Base-by-base conservation (phyloP, 2,888 invertebrate genomes). In the Caenorhabditis auriculariae region DNA sequence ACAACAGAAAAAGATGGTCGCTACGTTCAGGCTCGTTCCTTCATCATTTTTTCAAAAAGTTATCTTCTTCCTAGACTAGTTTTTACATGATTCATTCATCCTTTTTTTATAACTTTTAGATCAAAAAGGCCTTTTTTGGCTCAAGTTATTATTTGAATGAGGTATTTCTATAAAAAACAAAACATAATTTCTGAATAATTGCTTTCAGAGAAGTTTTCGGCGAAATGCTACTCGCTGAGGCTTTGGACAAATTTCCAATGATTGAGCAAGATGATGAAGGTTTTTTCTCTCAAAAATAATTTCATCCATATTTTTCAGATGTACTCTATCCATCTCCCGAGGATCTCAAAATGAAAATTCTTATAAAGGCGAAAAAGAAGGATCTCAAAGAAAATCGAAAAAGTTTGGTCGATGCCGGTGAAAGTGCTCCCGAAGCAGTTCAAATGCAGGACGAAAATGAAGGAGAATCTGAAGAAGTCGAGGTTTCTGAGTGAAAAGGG, bases 1-100 rank as follows among this genome's bases (percentile, higher is more conserved):
- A 3, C 78, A 78, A 43, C 78, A 78, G 51, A 55, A 69, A 49
- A 62, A 61, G 47, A 74, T 77, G 71, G 72, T 76, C 7, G 61
- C 71, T 28, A 60, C 65, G 19, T 77, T 76, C 45, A 62, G 52
- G n/a, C n/a, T n/a, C n/a, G n/a, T n/a, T n/a, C n/a, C n/a, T 7
- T 32, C 59, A 21, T 7, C 9, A 32, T 15, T 15, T 32, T 12
- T 32, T 7, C 15, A 32, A 15, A 32, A 7, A 7, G 7, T 32
- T 12, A 12, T 32, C 7, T 32, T 32, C 35, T 32, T 32, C 35
- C 35, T 32, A 12, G 15, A 32, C 15, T 7, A 15, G 15, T 15
- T 32, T 15, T 32, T 32, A 12, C 9, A 7, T 32, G 15, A 32
- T 12, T 32, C 15, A 12, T 32, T 7, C 9, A n/a, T n/a, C n/a